Percentiles rank a stretch among this genome's conserved stretches.
These are phyloP conservation scores for Chauna torquata DNA, from an alignment of 2,113 vertebrate genomes.

Conservation along the genomic window DNA sequence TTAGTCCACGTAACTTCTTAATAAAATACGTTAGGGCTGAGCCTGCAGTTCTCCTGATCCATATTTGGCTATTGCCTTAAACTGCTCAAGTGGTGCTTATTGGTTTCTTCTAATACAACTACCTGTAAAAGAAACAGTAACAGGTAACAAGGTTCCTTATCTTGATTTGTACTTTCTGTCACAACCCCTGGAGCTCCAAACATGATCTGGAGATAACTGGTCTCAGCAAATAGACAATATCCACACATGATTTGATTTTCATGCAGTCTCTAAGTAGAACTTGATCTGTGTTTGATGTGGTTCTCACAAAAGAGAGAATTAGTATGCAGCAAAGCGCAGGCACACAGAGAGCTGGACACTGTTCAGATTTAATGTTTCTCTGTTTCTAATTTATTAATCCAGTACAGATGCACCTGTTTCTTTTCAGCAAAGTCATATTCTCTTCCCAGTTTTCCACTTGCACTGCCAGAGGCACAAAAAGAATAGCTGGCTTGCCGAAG, in stretches of 20 bases:
- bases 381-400: constrained; percentile 44
- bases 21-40: background rate
- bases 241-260: background rate
- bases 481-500: constrained; percentile 4
- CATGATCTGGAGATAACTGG: background rate
- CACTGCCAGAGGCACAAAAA: background rate
- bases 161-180: background rate
- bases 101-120: background rate
- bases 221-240: background rate
- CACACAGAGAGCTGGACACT: constrained; percentile 7
- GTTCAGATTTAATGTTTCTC: constrained; percentile 10
- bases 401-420: constrained; percentile 17
- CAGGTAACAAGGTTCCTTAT: background rate
- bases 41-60: background rate
- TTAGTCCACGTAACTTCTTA: background rate
- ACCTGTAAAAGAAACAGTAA: background rate
- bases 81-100: background rate
- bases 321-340: constrained; percentile 19
- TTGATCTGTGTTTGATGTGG: background rate
- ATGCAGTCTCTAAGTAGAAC: background rate
- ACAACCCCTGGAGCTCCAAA: background rate
- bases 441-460: constrained; percentile 18
- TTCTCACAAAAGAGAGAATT: constrained; percentile 15
- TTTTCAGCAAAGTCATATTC: constrained; percentile 2
- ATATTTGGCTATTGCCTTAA: background rate